Conservation (phyloP, 1,140 invertebrate genomes). For the Magallana angulata region DNA sequence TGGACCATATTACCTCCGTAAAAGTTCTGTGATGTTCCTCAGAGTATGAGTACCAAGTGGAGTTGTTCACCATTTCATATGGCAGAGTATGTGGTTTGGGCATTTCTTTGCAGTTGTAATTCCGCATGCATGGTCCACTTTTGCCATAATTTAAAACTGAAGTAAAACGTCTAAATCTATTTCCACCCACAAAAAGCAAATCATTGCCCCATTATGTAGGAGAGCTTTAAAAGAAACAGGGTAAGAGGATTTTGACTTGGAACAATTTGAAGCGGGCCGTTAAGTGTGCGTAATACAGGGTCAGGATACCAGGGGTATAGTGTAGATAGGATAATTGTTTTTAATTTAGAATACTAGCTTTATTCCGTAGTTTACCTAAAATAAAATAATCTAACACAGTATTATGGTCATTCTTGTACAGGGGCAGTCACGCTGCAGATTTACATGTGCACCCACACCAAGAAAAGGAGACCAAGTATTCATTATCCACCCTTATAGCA, state of each 20-base stretch:
- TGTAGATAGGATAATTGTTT: not conserved
- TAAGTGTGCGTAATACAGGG: not conserved
- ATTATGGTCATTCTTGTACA: not conserved
- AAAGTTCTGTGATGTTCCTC: not conserved
- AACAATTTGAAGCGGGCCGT: not conserved
- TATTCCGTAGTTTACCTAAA: too few relatives aligned
- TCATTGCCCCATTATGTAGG: not conserved
- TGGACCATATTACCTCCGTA: not conserved
- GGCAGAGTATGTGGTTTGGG: too few relatives aligned
- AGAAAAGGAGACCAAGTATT: not conserved
- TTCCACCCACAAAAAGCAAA: not conserved
- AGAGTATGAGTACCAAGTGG: too few relatives aligned
- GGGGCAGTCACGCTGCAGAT: not conserved
- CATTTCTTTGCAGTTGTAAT: too few relatives aligned
- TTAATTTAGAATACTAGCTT: too few relatives aligned
- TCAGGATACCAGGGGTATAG: not conserved
- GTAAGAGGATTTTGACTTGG: conserved; percentile 11
- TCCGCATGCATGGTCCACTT: not conserved
- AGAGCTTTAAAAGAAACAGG: not conserved
- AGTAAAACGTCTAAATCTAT: not conserved
- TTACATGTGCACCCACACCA: not conserved
- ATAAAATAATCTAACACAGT: not conserved
- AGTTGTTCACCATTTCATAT: too few relatives aligned
- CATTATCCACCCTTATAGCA: not conserved
- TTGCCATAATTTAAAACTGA: not conserved